Evolutionary conservation across 2,888 invertebrate species (phyloP).

Genomic region (Ecliptopera silaceata): DNA sequence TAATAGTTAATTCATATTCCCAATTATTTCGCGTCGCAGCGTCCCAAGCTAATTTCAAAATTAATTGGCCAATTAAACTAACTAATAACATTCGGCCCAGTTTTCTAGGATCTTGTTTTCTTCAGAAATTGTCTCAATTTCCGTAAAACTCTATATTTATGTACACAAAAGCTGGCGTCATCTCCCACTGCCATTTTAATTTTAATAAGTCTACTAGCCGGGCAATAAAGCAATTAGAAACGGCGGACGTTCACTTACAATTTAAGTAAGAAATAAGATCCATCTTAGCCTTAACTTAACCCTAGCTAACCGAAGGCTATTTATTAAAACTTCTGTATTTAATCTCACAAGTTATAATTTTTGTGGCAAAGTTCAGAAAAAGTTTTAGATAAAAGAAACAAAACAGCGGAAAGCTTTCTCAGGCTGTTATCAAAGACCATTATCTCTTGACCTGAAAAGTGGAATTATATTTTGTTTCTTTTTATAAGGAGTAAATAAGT

Average conservation of each 20-base stretch:
- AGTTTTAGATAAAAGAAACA: conserved; percentile 79
- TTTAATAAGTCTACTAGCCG: conserved; percentile 11
- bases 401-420: conserved; percentile 82
- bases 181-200: conserved; percentile 7
- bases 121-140: not conserved
- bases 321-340: conserved; percentile 80
- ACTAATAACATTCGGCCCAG: not conserved
- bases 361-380: conserved; percentile 73
- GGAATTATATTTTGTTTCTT: conserved; percentile 80
- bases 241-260: conserved; percentile 25
- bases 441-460: conserved; percentile 81
- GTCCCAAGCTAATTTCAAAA: not conserved
- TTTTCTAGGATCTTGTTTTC: not conserved
- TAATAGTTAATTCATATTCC: conserved; percentile 2
- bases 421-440: conserved; percentile 80
- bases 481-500: conserved; percentile 79
- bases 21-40: not conserved
- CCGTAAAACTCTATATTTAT: conserved; percentile 4
- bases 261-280: conserved; percentile 56
- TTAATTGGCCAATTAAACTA: not conserved
- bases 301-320: conserved; percentile 68
- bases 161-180: conserved; percentile 5
- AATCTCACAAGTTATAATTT: conserved; percentile 80
- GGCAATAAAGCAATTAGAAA: conserved; percentile 21
- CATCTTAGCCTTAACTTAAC: conserved; percentile 67